Conservation (phyloP, 2,797 vertebrate genomes). For the Chelmon rostratus region DNA sequence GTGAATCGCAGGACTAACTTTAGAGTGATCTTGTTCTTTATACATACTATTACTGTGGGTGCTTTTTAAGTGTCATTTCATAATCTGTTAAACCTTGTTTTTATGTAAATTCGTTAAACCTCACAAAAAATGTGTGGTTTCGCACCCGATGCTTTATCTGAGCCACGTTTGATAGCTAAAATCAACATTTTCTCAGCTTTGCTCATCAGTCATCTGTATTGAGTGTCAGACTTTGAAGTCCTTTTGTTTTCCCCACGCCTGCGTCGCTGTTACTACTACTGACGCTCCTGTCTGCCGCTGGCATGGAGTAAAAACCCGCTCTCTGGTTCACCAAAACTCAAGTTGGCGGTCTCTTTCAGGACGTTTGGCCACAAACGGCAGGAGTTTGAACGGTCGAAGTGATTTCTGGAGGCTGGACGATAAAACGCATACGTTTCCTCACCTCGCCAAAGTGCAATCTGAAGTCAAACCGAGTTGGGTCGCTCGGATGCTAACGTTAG, state of each 20-base stretch:
- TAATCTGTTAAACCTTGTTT: not conserved
- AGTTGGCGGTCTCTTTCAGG: constrained; percentile 19
- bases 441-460: constrained; percentile 49
- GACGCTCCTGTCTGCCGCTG: constrained; percentile 23
- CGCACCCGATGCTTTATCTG: not conserved
- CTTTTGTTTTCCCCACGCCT: constrained; percentile 77
- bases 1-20: not conserved
- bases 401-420: not conserved
- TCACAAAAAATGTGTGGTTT: not conserved
- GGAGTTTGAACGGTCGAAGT: not conserved
- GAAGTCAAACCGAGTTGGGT: constrained; percentile 54
- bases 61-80: not conserved
- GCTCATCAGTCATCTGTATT: constrained; percentile 23
- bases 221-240: constrained; percentile 61
- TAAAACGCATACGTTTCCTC: not conserved
- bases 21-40: too few species aligned
- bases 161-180: not conserved
- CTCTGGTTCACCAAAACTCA: constrained; percentile 35
- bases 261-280: constrained; percentile 47
- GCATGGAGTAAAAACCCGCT: constrained; percentile 38
- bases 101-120: not conserved
- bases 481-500: constrained; percentile 77
- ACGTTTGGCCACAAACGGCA: not conserved
- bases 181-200: constrained; percentile 9
- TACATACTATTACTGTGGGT: not conserved